Conservation (phyloP, 35 echinoderm and acorn worm species). For the Chiridota heheva region DNA sequence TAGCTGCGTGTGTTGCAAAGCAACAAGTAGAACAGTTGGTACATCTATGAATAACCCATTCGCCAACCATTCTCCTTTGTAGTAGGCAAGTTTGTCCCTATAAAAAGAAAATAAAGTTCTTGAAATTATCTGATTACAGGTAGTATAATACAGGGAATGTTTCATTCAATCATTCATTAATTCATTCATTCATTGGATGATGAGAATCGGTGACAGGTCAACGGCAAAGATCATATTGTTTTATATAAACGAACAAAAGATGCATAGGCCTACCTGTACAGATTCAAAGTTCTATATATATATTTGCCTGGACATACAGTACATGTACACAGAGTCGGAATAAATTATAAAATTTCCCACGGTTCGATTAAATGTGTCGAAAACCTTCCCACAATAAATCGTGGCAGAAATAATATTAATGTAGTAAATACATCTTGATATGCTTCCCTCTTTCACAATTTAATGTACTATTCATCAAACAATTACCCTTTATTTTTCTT, state of each 20-base stretch:
- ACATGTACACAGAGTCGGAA: too few relatives aligned
- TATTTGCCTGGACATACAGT: too few relatives aligned
- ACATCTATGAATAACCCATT: slow-evolving; percentile 61
- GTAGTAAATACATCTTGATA: too few relatives aligned
- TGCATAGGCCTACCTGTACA: background rate
- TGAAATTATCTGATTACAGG: background rate
- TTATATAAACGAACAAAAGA: background rate
- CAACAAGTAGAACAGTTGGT: slow-evolving; percentile 61
- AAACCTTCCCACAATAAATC: too few relatives aligned
- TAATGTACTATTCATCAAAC: too few relatives aligned
- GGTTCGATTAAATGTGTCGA: too few relatives aligned
- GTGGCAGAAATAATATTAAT: too few relatives aligned
- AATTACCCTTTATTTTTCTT: too few relatives aligned
- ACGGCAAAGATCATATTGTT: background rate
- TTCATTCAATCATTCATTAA: background rate
- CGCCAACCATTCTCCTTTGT: slow-evolving; percentile 7
- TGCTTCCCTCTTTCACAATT: too few relatives aligned
- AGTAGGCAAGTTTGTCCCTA: slow-evolving; percentile 73
- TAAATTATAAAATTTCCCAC: too few relatives aligned
- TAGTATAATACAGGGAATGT: background rate
- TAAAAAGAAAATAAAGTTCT: slow-evolving; percentile 7
- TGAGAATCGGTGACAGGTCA: background rate
- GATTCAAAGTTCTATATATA: too few relatives aligned
- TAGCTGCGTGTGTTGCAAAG: slow-evolving; percentile 60
- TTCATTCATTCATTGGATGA: background rate